Base-by-base conservation (phyloP, 2,888 invertebrate genomes). In the Erynnis tages region DNA sequence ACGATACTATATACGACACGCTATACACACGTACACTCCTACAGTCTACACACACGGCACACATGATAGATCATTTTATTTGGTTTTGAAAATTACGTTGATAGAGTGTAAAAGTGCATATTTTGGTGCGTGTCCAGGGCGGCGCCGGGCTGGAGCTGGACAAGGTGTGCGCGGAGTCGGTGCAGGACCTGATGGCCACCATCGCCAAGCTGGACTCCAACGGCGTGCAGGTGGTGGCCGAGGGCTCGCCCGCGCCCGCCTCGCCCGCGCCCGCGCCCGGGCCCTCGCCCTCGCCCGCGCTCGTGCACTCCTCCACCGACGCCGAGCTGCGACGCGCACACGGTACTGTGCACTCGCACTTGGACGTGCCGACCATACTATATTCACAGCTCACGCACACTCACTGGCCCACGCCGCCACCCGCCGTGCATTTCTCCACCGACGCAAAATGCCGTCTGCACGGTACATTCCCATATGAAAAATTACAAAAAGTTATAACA, bases 131-230 rank as follows among this genome's bases (percentile, higher is more conserved):
- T 37, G 38, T 35, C 8, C 57, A 60, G 76, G 81, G 79, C 56
- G 78, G 78, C 65, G 83, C 75, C 50, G 71, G 76, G 4, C 66
- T 68, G 56, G 90, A 91, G 69, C 90, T 96, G 69, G 96, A 96
- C 81, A 94, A 94, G 74, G 94, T 94, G 75, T 95, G 95, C 78
- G 94, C 95, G 74, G 95, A 95, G 73, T 95, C 95, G 1, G 94
- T 96, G 56, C 95, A 95, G 73, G 96, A 96, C 89, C 87, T 96
- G 60, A 95, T 96, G 94, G 94, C 95, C 54, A 96, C 96, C 54
- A 96, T 96, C 75, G 96, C 96, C 57, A 95, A 96, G 84, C 84
- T 96, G 67, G 96, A 96, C 83, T 95, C 95, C 16, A 96, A 96
- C 82, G 96, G 96, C 34, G 96, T 96, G 56, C 94, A 95, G 73